These are phyloP conservation scores for Myzus persicae DNA, from an alignment of 1,140 invertebrate species.

Conservation along the genomic window DNA sequence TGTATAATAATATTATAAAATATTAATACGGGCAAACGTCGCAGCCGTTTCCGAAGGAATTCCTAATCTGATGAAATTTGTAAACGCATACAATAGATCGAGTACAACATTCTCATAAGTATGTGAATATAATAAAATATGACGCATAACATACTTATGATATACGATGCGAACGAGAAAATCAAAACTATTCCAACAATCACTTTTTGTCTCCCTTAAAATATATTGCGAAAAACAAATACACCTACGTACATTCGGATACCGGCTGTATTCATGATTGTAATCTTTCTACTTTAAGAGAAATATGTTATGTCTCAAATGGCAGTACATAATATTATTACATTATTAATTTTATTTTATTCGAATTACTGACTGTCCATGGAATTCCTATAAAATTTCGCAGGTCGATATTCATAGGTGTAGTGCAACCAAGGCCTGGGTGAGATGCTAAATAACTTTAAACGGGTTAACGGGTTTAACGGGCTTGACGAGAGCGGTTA, in stretches of 20 bases:
- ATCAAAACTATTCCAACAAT: not conserved
- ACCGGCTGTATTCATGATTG: too few relatives aligned
- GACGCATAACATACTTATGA: not conserved
- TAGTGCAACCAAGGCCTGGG: too few relatives aligned
- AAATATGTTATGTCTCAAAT: too few relatives aligned
- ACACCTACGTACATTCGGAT: too few relatives aligned
- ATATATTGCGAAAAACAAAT: not conserved
- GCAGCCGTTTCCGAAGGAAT: not conserved
- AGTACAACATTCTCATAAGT: not conserved
- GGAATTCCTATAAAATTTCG: too few relatives aligned
- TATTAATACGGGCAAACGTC: not conserved
- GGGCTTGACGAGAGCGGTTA: fast-evolving
- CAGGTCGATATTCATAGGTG: too few relatives aligned
- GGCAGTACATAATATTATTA: too few relatives aligned
- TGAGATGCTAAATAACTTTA: not conserved
- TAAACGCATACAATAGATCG: not conserved
- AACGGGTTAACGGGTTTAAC: not conserved
- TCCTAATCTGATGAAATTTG: not conserved
- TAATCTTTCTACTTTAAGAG: too few relatives aligned
- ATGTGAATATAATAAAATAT: not conserved
- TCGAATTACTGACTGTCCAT: too few relatives aligned
- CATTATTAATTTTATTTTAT: too few relatives aligned
- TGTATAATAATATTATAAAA: not conserved
- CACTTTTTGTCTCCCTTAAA: not conserved
- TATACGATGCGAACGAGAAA: not conserved